Percentiles rank a stretch among this genome's conserved stretches.
Evolutionary conservation across 2,113 vertebrate genomes (phyloP).

Genomic region (Baryphthengus martii): DNA sequence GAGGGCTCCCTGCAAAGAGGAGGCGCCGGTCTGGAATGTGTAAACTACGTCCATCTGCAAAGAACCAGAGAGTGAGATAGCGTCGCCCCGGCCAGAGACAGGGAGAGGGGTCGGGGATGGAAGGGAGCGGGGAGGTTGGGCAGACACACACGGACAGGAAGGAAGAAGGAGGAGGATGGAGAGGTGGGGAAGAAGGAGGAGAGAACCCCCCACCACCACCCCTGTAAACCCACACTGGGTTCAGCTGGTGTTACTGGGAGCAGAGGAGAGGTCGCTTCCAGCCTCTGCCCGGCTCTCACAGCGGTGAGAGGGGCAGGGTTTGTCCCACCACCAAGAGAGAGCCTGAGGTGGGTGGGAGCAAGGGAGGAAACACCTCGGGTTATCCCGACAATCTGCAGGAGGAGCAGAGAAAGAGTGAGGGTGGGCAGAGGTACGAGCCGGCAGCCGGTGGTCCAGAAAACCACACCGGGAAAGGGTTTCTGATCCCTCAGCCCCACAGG

Average conservation of each 20-base stretch:
- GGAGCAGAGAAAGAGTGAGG: neutral
- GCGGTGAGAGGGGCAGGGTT: neutral
- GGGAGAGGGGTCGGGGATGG: neutral
- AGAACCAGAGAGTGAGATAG: constrained; percentile 89
- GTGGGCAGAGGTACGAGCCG: neutral
- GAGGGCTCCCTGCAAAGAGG: constrained; percentile 91
- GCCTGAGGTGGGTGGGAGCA: neutral
- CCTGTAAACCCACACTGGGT: neutral
- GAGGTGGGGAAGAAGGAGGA: neutral
- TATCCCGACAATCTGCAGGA: neutral
- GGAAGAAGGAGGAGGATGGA: constrained; percentile 34
- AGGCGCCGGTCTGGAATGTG: constrained; percentile 97
- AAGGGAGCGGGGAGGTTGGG: neutral
- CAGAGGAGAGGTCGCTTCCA: neutral
- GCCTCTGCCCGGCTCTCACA: neutral
- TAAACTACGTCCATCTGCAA: constrained; percentile 99
- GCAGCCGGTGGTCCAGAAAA: neutral
- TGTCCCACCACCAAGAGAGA: neutral
- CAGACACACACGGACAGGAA: constrained; percentile 32
- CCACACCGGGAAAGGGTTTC: neutral
- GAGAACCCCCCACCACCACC: neutral
- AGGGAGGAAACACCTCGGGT: neutral
- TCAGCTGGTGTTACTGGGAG: neutral
- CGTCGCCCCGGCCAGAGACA: constrained; percentile 61
- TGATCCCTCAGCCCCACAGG: neutral